phyloP scores from a whole-genome alignment of 2,888 invertebrate genomes.

The Hyposoter dolosus region DNA sequence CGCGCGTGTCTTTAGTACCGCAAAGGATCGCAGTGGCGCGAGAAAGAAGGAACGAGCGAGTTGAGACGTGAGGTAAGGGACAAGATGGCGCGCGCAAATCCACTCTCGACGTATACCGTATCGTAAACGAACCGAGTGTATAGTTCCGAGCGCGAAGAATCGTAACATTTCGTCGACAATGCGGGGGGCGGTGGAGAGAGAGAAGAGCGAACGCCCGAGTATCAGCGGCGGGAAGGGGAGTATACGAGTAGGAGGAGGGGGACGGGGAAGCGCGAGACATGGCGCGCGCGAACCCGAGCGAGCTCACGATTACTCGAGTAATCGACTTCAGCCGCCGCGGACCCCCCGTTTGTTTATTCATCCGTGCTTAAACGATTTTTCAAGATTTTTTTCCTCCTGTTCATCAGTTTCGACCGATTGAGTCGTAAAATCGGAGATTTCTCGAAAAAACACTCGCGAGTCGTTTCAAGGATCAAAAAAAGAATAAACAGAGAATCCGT shows the following conservation, averaged over 20 bases:
- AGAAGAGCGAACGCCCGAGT: not conserved
- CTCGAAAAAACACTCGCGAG: not conserved
- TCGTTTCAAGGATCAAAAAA: not conserved
- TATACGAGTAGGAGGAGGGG: not conserved
- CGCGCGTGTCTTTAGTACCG: slow-evolving; percentile 33
- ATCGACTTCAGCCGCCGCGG: slow-evolving; percentile 63
- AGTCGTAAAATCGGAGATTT: not conserved
- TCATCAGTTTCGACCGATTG: not conserved
- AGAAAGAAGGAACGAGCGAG: slow-evolving; percentile 1
- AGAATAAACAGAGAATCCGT: not conserved
- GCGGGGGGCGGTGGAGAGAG: slow-evolving; percentile 36
- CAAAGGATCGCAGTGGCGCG: slow-evolving; percentile 10
- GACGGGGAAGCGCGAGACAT: slow-evolving; percentile 25
- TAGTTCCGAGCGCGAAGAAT: slow-evolving; percentile 47
- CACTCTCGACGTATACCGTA: slow-evolving; percentile 47
- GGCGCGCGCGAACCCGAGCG: slow-evolving; percentile 44
- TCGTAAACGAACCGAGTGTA: slow-evolving; percentile 51
- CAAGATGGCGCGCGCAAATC: slow-evolving; percentile 49
- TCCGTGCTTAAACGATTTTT: slow-evolving; percentile 12
- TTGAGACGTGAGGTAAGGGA: slow-evolving; percentile 17
- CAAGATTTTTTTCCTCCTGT: not conserved
- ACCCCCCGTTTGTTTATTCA: slow-evolving; percentile 14
- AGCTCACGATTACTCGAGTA: slow-evolving; percentile 62
- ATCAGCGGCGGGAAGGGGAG: not conserved
- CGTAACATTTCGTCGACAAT: slow-evolving; percentile 48